Base-by-base conservation (phyloP, 2,113 vertebrate genomes). In the Montifringilla adamsi region DNA sequence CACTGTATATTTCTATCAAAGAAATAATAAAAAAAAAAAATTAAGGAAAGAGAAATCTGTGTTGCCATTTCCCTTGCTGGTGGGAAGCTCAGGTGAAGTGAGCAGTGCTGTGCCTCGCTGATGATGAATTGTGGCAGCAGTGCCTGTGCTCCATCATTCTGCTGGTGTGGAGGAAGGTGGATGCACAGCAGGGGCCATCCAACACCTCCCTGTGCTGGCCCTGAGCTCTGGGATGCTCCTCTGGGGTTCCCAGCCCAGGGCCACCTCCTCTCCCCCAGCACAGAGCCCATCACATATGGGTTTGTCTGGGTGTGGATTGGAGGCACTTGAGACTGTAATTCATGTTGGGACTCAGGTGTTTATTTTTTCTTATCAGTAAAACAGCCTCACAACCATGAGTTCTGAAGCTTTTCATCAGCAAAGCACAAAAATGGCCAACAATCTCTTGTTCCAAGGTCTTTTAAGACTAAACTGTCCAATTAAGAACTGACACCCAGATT, bases 131-230 rank as follows among this genome's bases (percentile, higher is more conserved):
- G 11, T 0, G 2, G 84, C 1, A 2, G 82, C 75, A 93, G 76
- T 0, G 0, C 46, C 10, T 0, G 1, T 4, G 20, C 84, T 81
- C 70, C 69, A 72, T 78, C 60, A 9, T 59, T 76, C 49, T 74
- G 69, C 55, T 55, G 68, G 15, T 12, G 50, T 1, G 18, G 43
- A 90, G 87, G 78, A 60, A 53, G 4, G 24, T 1, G 16, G 66
- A 35, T 15, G 59, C 68, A 11, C 31, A n/a, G 41, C 49, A 27
- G 24, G 9, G 55, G 7, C 63, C 30, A 2, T 3, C 8, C 14
- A 55, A 37, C 66, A 10, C 27, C 68, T 27, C 20, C 62, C 55
- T 2, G 13, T n/a, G 22, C 44, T 4, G 14, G 14, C 49, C 13
- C 31, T 43, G 78, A 62, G 78, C 69, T 2, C 22, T 3, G 52